Evolutionary conservation across 2,113 vertebrate species (phyloP), one percentile per base, ranked within the genome.

Genomic region (Verasper variegatus): DNA sequence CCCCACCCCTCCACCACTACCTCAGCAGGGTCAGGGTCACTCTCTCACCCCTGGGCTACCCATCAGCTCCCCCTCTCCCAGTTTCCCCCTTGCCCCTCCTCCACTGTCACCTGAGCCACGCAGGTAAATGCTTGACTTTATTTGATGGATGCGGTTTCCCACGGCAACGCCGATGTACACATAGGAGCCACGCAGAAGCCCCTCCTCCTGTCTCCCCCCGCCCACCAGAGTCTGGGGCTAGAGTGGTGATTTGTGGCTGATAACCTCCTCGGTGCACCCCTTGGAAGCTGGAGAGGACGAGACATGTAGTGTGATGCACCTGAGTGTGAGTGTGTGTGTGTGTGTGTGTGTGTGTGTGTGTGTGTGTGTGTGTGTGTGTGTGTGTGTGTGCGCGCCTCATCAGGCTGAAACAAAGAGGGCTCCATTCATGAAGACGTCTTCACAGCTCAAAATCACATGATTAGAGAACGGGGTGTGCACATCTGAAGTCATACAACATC

Each of bases 31-130:
- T 92, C 85, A 91, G 87, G 88, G 86, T 86, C 87, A 78, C 78
- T 80, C 76, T 85, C 75, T 89, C 82, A 80, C 88, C 68, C 75
- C 64, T 69, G 65, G 72, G 77, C 78, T 76, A 74, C 80, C 84
- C 45, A 6, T 2, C 83, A 68, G 54, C 23, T 87, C 83, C 89
- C 77, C 77, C 76, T 82, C 72, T 82, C 8, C 0, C 86, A 58
- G 79, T 59, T 45, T 85, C 84, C 52, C n/a, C 78, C 61, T 62
- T 60, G 1, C 1, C 86, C 84, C 88, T 81, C 79, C 83, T 67
- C 83, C 84, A 68, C 75, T 82, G 94, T 95, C 91, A 97, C 92
- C 89, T 91, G 94, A 97, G 95, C 94, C 89, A 86, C 83, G 88
- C 92, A 94, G 89, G 95, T 95, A 95, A 96, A 94, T 90, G 88